phyloP scores from a whole-genome alignment of 1,140 invertebrate genomes.

The Nephotettix cincticeps region DNA sequence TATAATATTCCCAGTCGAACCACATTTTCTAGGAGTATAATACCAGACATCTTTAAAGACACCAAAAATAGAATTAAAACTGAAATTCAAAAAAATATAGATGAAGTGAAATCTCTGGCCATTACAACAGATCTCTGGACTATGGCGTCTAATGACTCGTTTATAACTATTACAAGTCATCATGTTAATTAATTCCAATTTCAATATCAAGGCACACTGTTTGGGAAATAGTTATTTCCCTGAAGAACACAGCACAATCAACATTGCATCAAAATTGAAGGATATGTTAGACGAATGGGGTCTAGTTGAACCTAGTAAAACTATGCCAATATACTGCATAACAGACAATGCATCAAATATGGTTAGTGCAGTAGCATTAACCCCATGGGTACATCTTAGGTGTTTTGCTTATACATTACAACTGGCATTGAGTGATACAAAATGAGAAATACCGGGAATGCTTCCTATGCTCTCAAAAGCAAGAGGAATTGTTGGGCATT shows the following conservation, averaged over 20 bases:
- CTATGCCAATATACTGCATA: slow-evolving; percentile 31
- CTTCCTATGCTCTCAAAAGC: slow-evolving; percentile 7
- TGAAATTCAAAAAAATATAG: neutral
- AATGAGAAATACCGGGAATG: slow-evolving; percentile 16
- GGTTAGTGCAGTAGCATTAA: slow-evolving; percentile 20
- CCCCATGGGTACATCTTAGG: slow-evolving; percentile 31
- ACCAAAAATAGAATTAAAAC: neutral
- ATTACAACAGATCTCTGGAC: slow-evolving; percentile 39
- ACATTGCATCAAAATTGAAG: slow-evolving; percentile 25
- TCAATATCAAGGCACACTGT: slow-evolving; percentile 20
- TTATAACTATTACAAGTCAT: slow-evolving; percentile 36
- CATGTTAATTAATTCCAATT: slow-evolving; percentile 36
- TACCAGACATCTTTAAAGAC: slow-evolving; percentile 34
- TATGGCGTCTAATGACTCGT: slow-evolving; percentile 32
- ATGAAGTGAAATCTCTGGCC: slow-evolving; percentile 4
- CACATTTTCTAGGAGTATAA: slow-evolving; percentile 27
- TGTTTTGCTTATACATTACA: slow-evolving; percentile 36
- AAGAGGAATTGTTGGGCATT: slow-evolving; percentile 23
- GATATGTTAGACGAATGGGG: slow-evolving; percentile 36
- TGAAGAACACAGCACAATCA: slow-evolving; percentile 5
- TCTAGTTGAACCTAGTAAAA: slow-evolving; percentile 35
- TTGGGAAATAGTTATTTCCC: slow-evolving; percentile 28
- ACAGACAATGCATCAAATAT: slow-evolving; percentile 39
- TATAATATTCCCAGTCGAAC: slow-evolving; percentile 34
- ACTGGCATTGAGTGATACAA: slow-evolving; percentile 27